These are phyloP conservation scores for Gnathonemus echidnorhynchus DNA, from an alignment of 2,113 vertebrate species.

Conservation along the genomic window DNA sequence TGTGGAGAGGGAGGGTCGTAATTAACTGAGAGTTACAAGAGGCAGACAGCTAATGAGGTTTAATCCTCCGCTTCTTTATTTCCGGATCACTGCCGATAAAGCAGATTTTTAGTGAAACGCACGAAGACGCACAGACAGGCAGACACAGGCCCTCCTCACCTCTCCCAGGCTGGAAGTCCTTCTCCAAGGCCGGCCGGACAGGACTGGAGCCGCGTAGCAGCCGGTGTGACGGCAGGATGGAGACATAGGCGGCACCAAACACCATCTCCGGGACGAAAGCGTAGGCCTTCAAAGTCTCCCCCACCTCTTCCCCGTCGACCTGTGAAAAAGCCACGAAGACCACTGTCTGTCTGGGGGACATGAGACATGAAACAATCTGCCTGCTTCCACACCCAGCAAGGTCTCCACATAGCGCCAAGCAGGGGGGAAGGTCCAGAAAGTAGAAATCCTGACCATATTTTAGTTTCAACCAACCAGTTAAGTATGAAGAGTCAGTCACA, in stretches of 20 bases:
- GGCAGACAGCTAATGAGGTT: not conserved
- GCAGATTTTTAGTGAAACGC: not conserved
- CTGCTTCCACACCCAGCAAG: not conserved
- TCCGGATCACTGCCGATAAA: constrained; percentile 30
- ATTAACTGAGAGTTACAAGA: constrained; percentile 30
- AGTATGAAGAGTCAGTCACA: no score
- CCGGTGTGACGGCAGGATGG: constrained; percentile 74
- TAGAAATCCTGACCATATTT: no score
- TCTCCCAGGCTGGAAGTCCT: constrained; percentile 60
- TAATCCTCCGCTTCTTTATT: constrained; percentile 37
- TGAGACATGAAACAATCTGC: not conserved
- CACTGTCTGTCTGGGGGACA: not conserved
- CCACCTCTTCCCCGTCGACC: constrained; percentile 70
- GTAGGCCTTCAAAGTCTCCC: constrained; percentile 78
- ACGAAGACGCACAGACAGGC: not conserved
- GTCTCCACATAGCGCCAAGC: not conserved
- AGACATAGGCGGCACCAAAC: constrained; percentile 79
- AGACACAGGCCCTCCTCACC: constrained; percentile 51
- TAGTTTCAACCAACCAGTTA: no score
- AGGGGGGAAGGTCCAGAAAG: no score
- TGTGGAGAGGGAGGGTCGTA: constrained; percentile 41
- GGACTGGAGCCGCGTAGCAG: constrained; percentile 71
- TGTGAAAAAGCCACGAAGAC: constrained; percentile 37
- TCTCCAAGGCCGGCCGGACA: constrained; percentile 60
- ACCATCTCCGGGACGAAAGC: constrained; percentile 78